A percentile compares a stretch with the other conserved stretches of the same genome.
phyloP scores from a whole-genome alignment of 2,797 vertebrate genomes.

The Tapera naevia region DNA sequence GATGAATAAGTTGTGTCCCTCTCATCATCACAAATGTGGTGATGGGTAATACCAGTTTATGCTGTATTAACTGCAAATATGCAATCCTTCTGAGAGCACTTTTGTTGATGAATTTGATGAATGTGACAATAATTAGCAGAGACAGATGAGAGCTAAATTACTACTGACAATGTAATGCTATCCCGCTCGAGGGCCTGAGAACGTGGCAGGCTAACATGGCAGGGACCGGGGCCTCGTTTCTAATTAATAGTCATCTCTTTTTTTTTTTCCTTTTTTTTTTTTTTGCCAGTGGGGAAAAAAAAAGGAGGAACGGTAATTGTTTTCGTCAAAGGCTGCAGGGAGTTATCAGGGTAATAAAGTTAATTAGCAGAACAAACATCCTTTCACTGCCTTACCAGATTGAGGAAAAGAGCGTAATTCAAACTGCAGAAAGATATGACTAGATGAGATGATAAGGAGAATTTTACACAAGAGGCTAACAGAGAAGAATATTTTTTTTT shows the following conservation, averaged over 20 bases:
- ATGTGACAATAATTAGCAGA: constrained; percentile 99
- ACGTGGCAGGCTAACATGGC: constrained; percentile 87
- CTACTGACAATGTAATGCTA: constrained; percentile 98
- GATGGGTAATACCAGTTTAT: constrained; percentile 98
- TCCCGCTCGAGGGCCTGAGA: constrained; percentile 89
- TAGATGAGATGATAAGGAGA: constrained; percentile 87
- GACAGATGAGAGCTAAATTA: constrained; percentile 99
- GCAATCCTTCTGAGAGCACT: constrained; percentile 97
- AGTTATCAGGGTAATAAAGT: constrained; percentile 99
- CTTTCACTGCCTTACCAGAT: constrained; percentile 87
- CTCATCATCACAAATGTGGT: constrained; percentile 93
- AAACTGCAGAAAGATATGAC: constrained; percentile 85
- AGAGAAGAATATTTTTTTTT: constrained; percentile 79
- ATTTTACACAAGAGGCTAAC: constrained; percentile 85
- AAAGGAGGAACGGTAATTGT: constrained; percentile 91
- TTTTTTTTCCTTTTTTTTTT: neutral
- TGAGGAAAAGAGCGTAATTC: constrained; percentile 88
- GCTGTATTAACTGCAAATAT: constrained; percentile 98
- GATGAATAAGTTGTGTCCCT: constrained; percentile 98
- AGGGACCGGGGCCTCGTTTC: constrained; percentile 85
- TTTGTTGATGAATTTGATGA: constrained; percentile 99
- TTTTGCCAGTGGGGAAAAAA: constrained; percentile 69
- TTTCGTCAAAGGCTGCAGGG: constrained; percentile 98
- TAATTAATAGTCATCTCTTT: constrained; percentile 90
- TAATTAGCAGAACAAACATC: constrained; percentile 99